A percentile compares a stretch with the other conserved stretches of the same genome.
phyloP scores from a whole-genome alignment of 1,140 invertebrate species.

The Eriocheir sinensis region DNA sequence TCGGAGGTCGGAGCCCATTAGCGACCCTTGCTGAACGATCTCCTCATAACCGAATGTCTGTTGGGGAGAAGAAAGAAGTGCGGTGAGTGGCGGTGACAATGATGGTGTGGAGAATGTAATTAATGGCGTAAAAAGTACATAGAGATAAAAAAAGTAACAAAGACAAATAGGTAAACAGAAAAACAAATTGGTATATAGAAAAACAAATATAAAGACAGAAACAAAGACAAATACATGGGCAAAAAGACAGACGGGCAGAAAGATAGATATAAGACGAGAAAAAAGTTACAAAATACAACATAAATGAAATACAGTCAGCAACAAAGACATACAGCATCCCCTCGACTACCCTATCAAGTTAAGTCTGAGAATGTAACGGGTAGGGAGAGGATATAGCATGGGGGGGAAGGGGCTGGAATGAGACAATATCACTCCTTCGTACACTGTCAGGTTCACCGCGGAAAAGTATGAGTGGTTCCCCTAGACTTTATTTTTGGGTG shows the following conservation, averaged over 20 bases:
- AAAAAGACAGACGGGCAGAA: not conserved
- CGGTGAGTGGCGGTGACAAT: too few relatives aligned
- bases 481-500: too few relatives aligned
- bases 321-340: too few relatives aligned
- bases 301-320: too few relatives aligned
- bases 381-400: not conserved
- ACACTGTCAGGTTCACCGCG: not conserved
- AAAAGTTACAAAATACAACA: not conserved
- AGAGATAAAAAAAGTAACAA: not conserved
- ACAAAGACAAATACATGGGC: not conserved
- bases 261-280: not conserved
- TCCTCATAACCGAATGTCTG: conserved; percentile 81
- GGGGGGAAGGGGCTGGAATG: not conserved
- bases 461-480: not conserved
- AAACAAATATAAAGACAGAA: conserved; percentile 1
- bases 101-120: too few relatives aligned
- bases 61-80: not conserved
- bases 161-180: not conserved
- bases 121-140: too few relatives aligned
- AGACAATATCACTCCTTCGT: not conserved
- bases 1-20: conserved; percentile 65
- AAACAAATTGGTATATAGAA: not conserved
- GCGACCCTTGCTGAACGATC: conserved; percentile 78
- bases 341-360: not conserved
- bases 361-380: not conserved